Percentiles rank a stretch among this genome's conserved stretches.
Evolutionary conservation across 1,140 invertebrate genomes (phyloP).

Genomic region (Aplysia californica): DNA sequence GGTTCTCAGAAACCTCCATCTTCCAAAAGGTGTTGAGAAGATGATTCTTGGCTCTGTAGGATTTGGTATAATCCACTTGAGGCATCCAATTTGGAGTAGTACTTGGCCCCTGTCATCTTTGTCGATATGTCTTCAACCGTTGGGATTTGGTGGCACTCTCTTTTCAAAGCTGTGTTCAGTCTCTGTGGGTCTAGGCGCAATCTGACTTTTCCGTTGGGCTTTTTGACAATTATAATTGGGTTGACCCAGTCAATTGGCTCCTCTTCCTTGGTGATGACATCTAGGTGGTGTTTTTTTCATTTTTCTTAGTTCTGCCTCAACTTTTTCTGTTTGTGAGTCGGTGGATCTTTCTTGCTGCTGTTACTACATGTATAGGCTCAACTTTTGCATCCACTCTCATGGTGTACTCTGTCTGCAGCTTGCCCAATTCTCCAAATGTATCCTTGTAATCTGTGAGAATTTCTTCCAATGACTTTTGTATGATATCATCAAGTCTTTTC

Average conservation of each 20-base stretch:
- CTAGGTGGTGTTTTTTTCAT: no score
- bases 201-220: conserved; percentile 55
- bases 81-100: conserved; percentile 35
- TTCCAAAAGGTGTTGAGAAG: conserved; percentile 56
- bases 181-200: conserved; percentile 70
- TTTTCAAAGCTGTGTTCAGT: conserved; percentile 68
- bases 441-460: conserved; percentile 29
- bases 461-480: conserved; percentile 3
- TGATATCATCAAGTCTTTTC: not conserved
- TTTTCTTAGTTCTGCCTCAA: no score
- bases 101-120: conserved; percentile 20
- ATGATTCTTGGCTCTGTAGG: conserved; percentile 45
- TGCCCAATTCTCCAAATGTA: conserved; percentile 29
- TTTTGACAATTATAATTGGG: conserved; percentile 35
- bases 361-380: no score
- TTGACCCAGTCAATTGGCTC: conserved; percentile 44
- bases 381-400: conserved; percentile 29
- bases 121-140: conserved; percentile 35
- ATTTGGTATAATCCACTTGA: conserved; percentile 53
- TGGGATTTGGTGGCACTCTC: conserved; percentile 40
- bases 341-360: no score
- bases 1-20: conserved; percentile 29
- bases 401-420: conserved; percentile 26
- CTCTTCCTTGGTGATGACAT: conserved; percentile 36
- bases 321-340: no score